Evolutionary conservation across 2,113 vertebrate genomes (phyloP).

Genomic region (Myotis lucifugus): DNA sequence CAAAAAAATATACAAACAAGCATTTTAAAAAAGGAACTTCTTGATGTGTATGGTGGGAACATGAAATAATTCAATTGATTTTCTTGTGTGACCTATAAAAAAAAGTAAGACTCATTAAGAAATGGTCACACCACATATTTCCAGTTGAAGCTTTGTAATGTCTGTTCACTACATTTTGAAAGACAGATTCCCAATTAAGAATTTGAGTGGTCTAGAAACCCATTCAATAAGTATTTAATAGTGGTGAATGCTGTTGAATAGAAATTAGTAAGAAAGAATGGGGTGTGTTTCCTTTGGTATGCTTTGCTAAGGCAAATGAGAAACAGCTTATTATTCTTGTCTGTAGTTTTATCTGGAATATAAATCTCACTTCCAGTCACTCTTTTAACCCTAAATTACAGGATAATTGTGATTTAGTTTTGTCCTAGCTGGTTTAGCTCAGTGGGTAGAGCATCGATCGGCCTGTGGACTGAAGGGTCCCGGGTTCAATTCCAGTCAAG

Average conservation of each 20-base stretch:
- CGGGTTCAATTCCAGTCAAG: too few species aligned
- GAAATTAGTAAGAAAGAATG: background rate
- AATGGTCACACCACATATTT: constrained; percentile 23
- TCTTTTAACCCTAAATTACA: background rate
- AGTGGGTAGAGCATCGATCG: too few species aligned
- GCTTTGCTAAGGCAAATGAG: background rate
- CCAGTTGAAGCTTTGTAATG: background rate
- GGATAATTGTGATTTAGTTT: background rate
- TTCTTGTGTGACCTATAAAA: constrained; percentile 51
- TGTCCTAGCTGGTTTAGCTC: too few species aligned
- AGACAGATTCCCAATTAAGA: background rate
- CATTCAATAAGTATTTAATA: background rate
- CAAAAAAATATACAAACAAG: background rate
- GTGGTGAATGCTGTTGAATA: background rate
- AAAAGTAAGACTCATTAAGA: constrained; percentile 55
- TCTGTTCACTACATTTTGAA: constrained; percentile 13
- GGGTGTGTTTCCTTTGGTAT: background rate
- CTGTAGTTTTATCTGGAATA: background rate
- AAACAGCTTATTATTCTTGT: background rate
- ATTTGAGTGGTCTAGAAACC: constrained; percentile 1
- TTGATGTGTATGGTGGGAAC: background rate
- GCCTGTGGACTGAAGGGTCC: too few species aligned
- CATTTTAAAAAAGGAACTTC: background rate
- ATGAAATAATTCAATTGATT: constrained; percentile 28
- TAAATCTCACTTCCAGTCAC: background rate